Conservation (phyloP, 2,113 vertebrate genomes). For the Porphyrio hochstetteri region DNA sequence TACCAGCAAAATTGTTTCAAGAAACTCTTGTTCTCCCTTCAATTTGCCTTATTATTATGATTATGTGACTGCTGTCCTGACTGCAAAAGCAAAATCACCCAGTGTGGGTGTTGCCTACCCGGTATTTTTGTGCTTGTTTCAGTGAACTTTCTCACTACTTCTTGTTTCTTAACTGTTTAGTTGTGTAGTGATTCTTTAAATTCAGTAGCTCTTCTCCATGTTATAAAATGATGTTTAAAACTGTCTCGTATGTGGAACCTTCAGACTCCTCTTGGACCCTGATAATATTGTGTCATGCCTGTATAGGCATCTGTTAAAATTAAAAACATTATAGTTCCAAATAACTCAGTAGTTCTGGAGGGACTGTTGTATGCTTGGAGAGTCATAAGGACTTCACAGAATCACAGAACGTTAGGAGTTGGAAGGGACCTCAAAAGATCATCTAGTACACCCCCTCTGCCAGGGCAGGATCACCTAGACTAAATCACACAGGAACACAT, state of each 20-base stretch:
- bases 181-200: neutral
- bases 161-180: neutral
- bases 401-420: too few relatives aligned
- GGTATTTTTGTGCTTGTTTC: neutral
- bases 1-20: neutral
- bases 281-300: neutral
- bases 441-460: too few relatives aligned
- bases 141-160: neutral
- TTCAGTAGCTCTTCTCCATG: neutral
- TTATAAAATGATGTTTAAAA: neutral
- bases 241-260: neutral
- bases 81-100: neutral
- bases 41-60: neutral
- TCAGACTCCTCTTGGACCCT: neutral
- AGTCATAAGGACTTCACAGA: neutral
- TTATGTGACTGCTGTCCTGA: neutral
- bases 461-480: too few relatives aligned
- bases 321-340: neutral
- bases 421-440: too few relatives aligned
- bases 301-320: neutral
- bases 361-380: neutral
- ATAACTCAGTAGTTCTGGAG: neutral
- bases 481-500: too few relatives aligned
- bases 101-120: rapidly evolving
- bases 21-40: neutral